Conservation (phyloP, 1,140 invertebrate species). For the Riptortus pedestris region DNA sequence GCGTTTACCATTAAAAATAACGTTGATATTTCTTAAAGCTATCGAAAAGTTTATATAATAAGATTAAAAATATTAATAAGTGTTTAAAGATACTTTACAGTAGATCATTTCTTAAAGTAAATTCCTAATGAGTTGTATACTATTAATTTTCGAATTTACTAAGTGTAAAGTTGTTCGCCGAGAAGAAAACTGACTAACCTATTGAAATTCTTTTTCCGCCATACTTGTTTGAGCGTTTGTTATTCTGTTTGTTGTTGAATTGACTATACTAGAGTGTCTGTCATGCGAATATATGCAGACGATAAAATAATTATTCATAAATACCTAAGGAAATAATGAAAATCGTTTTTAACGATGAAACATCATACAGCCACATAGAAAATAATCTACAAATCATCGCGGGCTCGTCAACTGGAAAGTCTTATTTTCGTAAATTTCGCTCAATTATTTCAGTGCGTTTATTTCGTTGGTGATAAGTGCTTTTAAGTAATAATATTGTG, state of each 20-base stretch:
- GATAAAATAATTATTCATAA: background rate
- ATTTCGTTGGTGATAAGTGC: background rate
- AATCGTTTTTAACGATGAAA: background rate
- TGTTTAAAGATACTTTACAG: too few relatives aligned
- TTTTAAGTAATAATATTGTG: background rate
- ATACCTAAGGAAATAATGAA: background rate
- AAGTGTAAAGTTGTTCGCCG: background rate
- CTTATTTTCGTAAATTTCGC: background rate
- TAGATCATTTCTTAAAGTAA: too few relatives aligned
- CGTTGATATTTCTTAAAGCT: too few relatives aligned
- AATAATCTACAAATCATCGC: background rate
- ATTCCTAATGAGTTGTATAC: too few relatives aligned
- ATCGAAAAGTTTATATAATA: too few relatives aligned
- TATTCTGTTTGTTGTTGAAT: conserved; percentile 17
- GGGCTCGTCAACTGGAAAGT: background rate
- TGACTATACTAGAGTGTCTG: background rate
- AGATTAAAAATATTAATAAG: too few relatives aligned
- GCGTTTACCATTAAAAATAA: too few relatives aligned
- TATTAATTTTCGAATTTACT: too few relatives aligned
- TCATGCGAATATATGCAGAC: background rate
- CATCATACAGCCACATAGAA: background rate
- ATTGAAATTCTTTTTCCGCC: conserved; percentile 17
- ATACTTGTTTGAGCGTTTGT: conserved; percentile 17
- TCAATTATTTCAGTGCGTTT: too few relatives aligned
- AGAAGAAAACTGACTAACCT: conserved; percentile 7